These are phyloP conservation scores for Actenoides hombroni DNA, from an alignment of 2,113 vertebrate genomes.

Conservation along the genomic window DNA sequence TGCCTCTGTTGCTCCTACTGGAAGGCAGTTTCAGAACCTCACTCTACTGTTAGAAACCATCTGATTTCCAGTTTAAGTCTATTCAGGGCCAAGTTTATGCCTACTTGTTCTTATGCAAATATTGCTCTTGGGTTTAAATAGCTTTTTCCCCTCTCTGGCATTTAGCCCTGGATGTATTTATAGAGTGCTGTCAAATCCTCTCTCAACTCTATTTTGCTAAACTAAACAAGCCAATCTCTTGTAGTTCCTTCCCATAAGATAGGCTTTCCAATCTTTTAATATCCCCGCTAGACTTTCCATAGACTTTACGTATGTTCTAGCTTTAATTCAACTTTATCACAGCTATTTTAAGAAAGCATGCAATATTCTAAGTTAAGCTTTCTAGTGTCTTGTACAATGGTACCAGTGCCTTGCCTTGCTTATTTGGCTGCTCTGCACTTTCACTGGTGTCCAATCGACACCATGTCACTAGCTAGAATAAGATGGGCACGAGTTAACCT, in stretches of 20 bases:
- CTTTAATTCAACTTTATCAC: background rate
- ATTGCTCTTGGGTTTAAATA: slow-evolving; percentile 62
- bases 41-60: background rate
- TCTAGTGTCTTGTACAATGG: background rate
- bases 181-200: slow-evolving; percentile 46
- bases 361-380: background rate
- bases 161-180: slow-evolving; percentile 55
- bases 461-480: background rate
- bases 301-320: background rate
- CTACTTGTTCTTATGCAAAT: slow-evolving; percentile 61
- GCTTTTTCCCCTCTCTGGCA: slow-evolving; percentile 44
- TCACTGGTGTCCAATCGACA: background rate
- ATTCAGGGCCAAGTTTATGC: slow-evolving; percentile 49
- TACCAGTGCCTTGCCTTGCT: background rate
- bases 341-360: background rate
- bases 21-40: background rate
- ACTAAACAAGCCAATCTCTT: slow-evolving; percentile 57
- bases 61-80: slow-evolving; percentile 30
- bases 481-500: background rate
- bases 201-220: slow-evolving; percentile 43
- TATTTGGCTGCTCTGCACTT: background rate
- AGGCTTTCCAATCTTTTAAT: slow-evolving; percentile 48
- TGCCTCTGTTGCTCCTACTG: background rate
- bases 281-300: background rate
- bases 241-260: slow-evolving; percentile 45